A percentile compares a stretch with the other conserved stretches of the same genome.
phyloP scores from a whole-genome alignment of 2,113 vertebrate species.

The Perccottus glenii region DNA sequence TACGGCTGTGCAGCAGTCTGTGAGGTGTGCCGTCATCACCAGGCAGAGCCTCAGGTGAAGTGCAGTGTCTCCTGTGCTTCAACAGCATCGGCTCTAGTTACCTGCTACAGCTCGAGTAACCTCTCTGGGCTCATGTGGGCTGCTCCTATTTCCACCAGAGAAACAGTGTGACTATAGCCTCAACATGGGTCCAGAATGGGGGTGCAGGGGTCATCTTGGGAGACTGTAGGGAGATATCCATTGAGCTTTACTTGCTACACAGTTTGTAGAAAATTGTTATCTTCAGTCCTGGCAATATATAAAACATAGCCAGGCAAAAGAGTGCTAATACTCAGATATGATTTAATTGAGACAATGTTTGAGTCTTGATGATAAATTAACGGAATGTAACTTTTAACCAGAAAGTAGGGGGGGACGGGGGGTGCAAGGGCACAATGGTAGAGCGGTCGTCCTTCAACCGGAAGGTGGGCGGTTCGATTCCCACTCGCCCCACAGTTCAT shows the following conservation, averaged over 20 bases:
- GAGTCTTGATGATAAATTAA: no score
- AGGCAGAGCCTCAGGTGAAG: slow-evolving; percentile 42
- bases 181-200: slow-evolving; percentile 6
- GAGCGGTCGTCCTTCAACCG: no score
- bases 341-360: no score
- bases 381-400: no score
- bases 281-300: slow-evolving; percentile 4
- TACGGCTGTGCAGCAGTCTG: slow-evolving; percentile 25
- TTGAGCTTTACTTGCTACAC: slow-evolving; percentile 5
- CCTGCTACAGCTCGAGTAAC: slow-evolving; percentile 67
- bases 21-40: slow-evolving; percentile 38
- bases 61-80: slow-evolving; percentile 30
- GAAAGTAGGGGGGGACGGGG: no score
- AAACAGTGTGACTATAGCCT: slow-evolving; percentile 14
- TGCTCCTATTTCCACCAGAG: slow-evolving; percentile 56
- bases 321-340: no score
- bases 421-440: no score
- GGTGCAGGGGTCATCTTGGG: slow-evolving; percentile 9
- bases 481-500: no score
- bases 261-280: slow-evolving; percentile 13
- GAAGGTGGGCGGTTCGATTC: no score
- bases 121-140: slow-evolving; percentile 48
- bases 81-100: slow-evolving; percentile 68
- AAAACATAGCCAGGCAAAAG: neutral
- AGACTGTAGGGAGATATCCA: neutral